Conservation (phyloP, 2,113 vertebrate species). For the Lagenorhynchus albirostris region DNA sequence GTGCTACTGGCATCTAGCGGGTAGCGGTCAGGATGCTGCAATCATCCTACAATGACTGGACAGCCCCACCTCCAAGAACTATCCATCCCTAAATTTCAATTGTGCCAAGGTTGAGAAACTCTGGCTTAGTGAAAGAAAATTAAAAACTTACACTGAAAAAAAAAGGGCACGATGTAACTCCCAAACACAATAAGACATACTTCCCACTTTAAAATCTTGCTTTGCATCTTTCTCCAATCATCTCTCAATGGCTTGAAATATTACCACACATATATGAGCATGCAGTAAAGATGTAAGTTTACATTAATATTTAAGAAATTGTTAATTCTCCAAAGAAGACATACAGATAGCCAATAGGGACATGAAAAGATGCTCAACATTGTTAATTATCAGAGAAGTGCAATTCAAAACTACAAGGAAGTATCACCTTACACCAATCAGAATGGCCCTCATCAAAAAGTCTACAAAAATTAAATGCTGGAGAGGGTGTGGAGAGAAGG, state of each 20-base stretch:
- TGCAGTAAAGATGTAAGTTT: no score
- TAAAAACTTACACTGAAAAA: not conserved
- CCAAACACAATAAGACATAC: not conserved
- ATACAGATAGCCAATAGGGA: no score
- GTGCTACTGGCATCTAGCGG: not conserved
- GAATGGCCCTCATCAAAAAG: no score
- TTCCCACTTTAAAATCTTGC: not conserved
- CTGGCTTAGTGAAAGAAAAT: not conserved
- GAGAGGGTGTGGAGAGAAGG: no score
- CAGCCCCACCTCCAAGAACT: rapidly evolving
- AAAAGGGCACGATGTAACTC: not conserved
- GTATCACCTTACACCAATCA: rapidly evolving
- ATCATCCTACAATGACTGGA: no score
- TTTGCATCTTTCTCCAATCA: not conserved
- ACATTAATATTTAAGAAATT: not conserved
- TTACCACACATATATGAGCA: not conserved
- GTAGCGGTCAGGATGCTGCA: not conserved
- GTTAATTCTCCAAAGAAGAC: no score
- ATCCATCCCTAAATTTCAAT: rapidly evolving
- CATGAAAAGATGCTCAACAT: no score
- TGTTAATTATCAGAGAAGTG: no score
- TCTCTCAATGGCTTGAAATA: not conserved
- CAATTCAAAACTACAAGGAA: no score
- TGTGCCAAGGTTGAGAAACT: not conserved
- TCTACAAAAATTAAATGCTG: no score